phyloP scores from a whole-genome alignment of 2,888 invertebrate species.

The Antheraea yamamai region DNA sequence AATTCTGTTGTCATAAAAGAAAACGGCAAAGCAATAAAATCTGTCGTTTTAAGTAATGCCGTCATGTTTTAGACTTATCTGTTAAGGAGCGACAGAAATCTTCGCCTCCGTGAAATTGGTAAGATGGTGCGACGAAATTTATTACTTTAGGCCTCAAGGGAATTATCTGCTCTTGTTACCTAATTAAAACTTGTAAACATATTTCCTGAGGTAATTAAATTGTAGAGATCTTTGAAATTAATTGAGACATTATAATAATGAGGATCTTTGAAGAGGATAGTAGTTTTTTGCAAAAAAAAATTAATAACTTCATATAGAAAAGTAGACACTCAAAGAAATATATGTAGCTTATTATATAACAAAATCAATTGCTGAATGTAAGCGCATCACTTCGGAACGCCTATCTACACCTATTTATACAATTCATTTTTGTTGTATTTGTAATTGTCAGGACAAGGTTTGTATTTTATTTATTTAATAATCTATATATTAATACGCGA shows the following conservation, averaged over 20 bases:
- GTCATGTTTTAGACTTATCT: constrained; percentile 64
- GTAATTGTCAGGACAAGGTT: no score
- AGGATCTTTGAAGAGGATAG: background rate
- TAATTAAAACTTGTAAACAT: constrained; percentile 35
- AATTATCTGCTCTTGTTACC: constrained; percentile 29
- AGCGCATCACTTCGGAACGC: no score
- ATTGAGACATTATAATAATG: background rate
- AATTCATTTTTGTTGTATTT: no score
- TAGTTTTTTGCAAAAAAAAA: background rate
- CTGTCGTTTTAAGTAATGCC: constrained; percentile 64
- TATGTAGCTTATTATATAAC: no score
- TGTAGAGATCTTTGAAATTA: background rate
- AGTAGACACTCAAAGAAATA: no score
- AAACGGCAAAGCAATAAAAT: constrained; percentile 66
- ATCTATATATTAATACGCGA: no score
- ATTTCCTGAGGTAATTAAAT: constrained; percentile 17
- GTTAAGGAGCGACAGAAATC: constrained; percentile 55
- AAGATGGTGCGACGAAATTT: constrained; percentile 45
- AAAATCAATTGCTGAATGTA: no score
- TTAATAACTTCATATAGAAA: background rate
- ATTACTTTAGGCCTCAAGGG: constrained; percentile 25
- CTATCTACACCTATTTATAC: no score
- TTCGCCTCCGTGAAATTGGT: constrained; percentile 47
- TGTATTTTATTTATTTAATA: no score
- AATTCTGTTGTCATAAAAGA: constrained; percentile 66